Base-by-base conservation (phyloP, 2,797 vertebrate species). In the Dermochelys coriacea region DNA sequence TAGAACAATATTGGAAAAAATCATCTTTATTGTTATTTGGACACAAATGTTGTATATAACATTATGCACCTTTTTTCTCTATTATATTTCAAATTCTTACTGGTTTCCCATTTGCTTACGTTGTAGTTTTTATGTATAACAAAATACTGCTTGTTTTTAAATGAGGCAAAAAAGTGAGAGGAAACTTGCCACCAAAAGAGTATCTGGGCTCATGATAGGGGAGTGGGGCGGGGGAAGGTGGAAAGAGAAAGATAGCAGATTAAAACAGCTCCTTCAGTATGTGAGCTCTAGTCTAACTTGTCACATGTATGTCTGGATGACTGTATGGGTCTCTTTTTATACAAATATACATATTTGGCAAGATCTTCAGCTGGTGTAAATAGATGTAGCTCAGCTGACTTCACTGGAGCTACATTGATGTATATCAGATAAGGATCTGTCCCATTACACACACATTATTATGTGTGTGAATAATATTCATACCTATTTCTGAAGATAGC, bases 311-410 rank as follows among this genome's bases (percentile, higher is more conserved):
- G 23, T 83, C 75, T 79, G 11, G 37, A 52, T 83, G 88, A 87
- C 3, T 59, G n/a, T 74, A 45, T 82, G 68, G 80, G 74, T 34
- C 6, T 82, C 89, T 88, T 80, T 25, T 51, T 77, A n/a, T 79
- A 45, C 1, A 1, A 37, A 81, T 1, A 0, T 55, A 18, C 75
- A 31, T 85, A 81, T 78, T 57, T 94, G 85, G 29, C 9, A 29
- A 85, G 51, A 59, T 93, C 41, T 47, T 75, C 3, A 52, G 74
- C 92, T 84, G 82, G 51, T 77, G 5, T 74, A 91, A 95, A 85
- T 5, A 45, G 18, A 21, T 68, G 45, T 47, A 86, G 14, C 51
- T 93, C 41, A 15, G 8, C 37, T 45, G 45, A 47, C 27, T 25
- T 89, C 34, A 15, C 61, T 85, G 23, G 8, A 79, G 77, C n/a